These are phyloP conservation scores for Notospermus geniculatus DNA, from an alignment of 1,140 invertebrate species.

Conservation along the genomic window DNA sequence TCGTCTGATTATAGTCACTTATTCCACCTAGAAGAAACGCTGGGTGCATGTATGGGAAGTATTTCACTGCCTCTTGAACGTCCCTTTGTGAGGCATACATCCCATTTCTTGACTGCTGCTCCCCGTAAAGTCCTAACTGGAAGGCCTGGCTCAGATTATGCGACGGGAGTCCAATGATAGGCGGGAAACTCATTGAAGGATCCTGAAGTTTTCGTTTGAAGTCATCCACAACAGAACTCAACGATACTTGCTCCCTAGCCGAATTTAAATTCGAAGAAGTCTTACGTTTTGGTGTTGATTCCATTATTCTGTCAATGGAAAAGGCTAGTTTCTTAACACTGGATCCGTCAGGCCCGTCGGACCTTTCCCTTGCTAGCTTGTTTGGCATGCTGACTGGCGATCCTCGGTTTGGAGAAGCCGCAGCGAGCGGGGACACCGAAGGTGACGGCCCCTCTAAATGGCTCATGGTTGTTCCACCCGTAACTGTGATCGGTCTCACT, in stretches of 20 bases:
- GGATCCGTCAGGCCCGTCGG: background rate
- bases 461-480: background rate
- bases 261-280: background rate
- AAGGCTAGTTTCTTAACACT: background rate
- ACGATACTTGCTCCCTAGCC: background rate
- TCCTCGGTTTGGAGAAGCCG: background rate
- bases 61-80: slow-evolving; percentile 4
- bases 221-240: slow-evolving; percentile 6
- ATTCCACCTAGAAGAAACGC: slow-evolving; percentile 8
- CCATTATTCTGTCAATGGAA: slow-evolving; percentile 9
- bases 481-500: background rate
- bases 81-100: slow-evolving; percentile 3
- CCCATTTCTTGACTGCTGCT: background rate
- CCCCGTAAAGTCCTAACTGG: background rate
- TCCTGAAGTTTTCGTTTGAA: slow-evolving; percentile 9
- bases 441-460: background rate
- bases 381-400: slow-evolving; percentile 1
- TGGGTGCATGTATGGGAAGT: slow-evolving; percentile 8
- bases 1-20: background rate
- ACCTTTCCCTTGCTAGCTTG: background rate
- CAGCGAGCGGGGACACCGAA: background rate
- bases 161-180: slow-evolving; percentile 1
- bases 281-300: slow-evolving; percentile 1
- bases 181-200: slow-evolving; percentile 5
- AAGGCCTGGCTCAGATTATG: background rate